Conservation (phyloP, 2,113 vertebrate genomes). For the Catharus bicknelli region DNA sequence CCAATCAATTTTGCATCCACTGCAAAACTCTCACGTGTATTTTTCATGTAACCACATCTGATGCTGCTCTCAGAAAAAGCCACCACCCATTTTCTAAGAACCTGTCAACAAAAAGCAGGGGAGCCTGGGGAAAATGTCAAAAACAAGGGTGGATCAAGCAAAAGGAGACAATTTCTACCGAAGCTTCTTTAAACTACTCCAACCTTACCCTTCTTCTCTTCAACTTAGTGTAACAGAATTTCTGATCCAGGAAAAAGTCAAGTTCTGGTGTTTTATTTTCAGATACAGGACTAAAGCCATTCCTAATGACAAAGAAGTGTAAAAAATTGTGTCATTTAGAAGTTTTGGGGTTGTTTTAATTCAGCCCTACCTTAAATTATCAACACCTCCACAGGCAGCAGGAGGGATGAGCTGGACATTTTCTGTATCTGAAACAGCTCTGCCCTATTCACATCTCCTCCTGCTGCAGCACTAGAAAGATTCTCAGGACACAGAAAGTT, state of each 20-base stretch:
- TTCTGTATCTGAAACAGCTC: not conserved
- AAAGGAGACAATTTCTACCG: not conserved
- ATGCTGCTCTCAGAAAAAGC: not conserved
- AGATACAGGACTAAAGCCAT: not conserved
- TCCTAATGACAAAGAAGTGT: not conserved
- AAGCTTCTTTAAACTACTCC: not conserved
- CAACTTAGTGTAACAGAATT: not conserved
- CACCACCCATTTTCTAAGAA: conserved; percentile 62
- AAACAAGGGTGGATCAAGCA: conserved; percentile 65
- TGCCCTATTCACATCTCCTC: not conserved
- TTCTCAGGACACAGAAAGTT: not conserved
- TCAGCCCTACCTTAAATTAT: not conserved
- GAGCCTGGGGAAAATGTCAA: not conserved
- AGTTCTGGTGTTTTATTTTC: not conserved
- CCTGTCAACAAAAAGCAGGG: conserved; percentile 10
- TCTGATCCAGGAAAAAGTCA: not conserved
- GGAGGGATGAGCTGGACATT: not conserved
- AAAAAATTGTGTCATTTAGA: not conserved
- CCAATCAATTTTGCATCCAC: not conserved
- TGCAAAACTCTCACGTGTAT: not conserved
- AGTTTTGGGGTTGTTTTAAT: not conserved
- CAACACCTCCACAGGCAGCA: not conserved
- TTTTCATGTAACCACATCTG: conserved; percentile 29
- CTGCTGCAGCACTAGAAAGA: not conserved
- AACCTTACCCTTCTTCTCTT: not conserved